phyloP scores from a whole-genome alignment of 2,797 vertebrate genomes.

The Coreius guichenoti region DNA sequence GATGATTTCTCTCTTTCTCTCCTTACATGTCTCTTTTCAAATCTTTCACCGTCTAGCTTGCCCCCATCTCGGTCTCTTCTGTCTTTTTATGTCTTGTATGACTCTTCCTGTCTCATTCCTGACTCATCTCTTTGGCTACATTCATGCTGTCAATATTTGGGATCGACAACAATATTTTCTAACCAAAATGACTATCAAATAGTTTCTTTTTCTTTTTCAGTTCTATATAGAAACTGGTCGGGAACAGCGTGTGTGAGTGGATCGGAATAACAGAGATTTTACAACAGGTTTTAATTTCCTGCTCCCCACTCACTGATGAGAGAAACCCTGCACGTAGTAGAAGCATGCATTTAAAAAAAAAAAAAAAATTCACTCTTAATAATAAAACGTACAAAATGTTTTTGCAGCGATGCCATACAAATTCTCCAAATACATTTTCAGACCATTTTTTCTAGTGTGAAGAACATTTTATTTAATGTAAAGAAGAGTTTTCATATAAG shows the following conservation, averaged over 20 bases:
- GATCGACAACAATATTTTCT: not conserved
- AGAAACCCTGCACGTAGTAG: not conserved
- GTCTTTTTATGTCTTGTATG: slow-evolving; percentile 28
- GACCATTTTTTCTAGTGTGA: no score
- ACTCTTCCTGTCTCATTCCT: slow-evolving; percentile 24
- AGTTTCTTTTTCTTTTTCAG: not conserved
- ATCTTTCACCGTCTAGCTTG: slow-evolving; percentile 32
- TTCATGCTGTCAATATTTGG: slow-evolving; percentile 6
- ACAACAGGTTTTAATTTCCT: not conserved
- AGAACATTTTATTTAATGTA: no score
- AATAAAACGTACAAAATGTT: no score
- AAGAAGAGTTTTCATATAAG: no score
- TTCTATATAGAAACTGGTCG: not conserved
- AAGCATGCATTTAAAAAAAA: no score
- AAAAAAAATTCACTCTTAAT: no score
- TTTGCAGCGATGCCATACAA: no score
- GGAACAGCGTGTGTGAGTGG: not conserved
- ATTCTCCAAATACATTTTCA: no score
- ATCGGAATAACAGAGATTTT: not conserved
- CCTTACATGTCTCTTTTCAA: slow-evolving; percentile 27
- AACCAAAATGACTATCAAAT: not conserved
- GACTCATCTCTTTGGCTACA: slow-evolving; percentile 17
- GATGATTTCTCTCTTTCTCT: slow-evolving; percentile 12
- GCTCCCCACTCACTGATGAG: not conserved
- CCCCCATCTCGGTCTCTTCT: slow-evolving; percentile 1